phyloP scores from a whole-genome alignment of 1,140 invertebrate species.

The Polypedilum vanderplanki region DNA sequence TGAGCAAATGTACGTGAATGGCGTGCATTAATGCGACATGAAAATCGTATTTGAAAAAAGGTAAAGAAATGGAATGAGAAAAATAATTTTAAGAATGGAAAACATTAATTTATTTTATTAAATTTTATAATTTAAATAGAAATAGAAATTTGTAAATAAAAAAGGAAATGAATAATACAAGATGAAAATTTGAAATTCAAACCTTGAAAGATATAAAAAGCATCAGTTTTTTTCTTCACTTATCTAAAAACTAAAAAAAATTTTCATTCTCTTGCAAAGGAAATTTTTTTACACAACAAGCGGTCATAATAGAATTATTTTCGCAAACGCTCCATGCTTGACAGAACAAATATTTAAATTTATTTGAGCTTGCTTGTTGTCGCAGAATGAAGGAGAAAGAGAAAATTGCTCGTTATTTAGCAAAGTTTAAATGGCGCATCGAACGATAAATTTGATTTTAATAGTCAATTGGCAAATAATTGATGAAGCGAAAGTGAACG shows the following conservation, averaged over 20 bases:
- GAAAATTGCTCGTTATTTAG: neutral
- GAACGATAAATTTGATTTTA: slow-evolving; percentile 24
- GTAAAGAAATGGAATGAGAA: neutral
- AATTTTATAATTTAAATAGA: no score
- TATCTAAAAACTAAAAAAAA: no score
- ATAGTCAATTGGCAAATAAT: slow-evolving; percentile 26
- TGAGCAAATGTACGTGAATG: neutral
- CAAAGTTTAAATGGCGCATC: neutral
- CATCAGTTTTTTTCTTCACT: no score
- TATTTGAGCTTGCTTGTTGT: neutral
- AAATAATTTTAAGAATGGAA: neutral
- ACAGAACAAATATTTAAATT: slow-evolving; percentile 22
- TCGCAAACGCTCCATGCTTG: neutral
- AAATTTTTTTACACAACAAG: no score
- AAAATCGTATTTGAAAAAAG: neutral
- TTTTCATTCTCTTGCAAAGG: no score
- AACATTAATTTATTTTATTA: neutral
- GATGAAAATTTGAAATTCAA: no score
- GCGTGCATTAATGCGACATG: slow-evolving; percentile 20
- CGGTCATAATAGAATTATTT: no score
- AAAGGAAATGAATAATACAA: no score
- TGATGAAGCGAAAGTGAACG: neutral
- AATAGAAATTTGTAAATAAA: no score
- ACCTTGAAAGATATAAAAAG: no score
- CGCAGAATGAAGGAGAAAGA: neutral